phyloP scores from a whole-genome alignment of 2,888 invertebrate genomes.

The Hydrotaea cyrtoneurina region DNA sequence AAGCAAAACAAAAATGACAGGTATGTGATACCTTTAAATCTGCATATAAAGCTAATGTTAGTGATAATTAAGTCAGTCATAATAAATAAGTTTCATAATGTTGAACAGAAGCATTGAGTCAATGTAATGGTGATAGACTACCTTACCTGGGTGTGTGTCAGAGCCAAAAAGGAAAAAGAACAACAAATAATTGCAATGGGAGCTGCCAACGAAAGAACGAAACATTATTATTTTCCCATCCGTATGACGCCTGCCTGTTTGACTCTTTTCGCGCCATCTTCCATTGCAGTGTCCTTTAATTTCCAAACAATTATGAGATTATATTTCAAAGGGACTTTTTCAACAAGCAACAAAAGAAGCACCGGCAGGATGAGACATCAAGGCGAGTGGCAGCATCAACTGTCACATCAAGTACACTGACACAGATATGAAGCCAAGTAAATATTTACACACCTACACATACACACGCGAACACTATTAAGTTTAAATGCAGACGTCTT shows the following conservation, averaged over 20 bases:
- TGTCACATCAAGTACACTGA: conserved; percentile 11
- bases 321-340: conserved; percentile 53
- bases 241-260: not conserved
- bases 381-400: not conserved
- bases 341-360: not conserved
- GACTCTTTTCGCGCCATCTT: not conserved
- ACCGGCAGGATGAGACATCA: not conserved
- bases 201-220: conserved; percentile 13
- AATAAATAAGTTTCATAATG: conserved; percentile 33
- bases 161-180: no score
- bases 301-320: conserved; percentile 50
- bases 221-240: not conserved
- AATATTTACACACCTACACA: not conserved
- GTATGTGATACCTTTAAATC: conserved; percentile 50
- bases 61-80: conserved; percentile 61
- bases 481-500: conserved; percentile 6
- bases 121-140: conserved; percentile 7
- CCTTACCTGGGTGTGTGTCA: no score
- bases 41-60: conserved; percentile 40
- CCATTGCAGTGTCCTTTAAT: not conserved
- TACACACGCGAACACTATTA: not conserved
- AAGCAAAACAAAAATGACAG: conserved; percentile 26
- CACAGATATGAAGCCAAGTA: conserved; percentile 9
- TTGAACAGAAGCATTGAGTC: not conserved
- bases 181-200: conserved; percentile 44